Evolutionary conservation across 2,888 invertebrate genomes (phyloP).

Genomic region (Eurois occulta): DNA sequence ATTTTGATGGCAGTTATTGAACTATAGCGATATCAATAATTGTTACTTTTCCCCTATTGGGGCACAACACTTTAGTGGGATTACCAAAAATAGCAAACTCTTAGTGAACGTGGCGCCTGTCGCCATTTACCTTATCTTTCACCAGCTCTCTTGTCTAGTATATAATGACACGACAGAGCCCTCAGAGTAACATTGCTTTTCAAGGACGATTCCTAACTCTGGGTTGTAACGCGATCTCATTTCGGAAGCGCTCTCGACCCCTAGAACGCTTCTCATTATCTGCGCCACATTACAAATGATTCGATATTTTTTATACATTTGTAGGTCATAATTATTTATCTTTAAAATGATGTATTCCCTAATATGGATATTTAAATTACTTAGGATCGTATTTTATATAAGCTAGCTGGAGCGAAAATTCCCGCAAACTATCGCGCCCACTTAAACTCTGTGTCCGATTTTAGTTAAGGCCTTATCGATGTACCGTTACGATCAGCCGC

Average conservation of each 20-base stretch:
- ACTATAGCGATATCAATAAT: constrained; percentile 55
- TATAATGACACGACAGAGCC: constrained; percentile 49
- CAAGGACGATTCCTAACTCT: constrained; percentile 57
- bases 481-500: constrained; percentile 74
- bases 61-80: constrained; percentile 53
- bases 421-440: constrained; percentile 35
- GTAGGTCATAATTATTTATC: constrained; percentile 46
- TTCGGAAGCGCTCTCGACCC: constrained; percentile 63
- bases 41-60: constrained; percentile 65
- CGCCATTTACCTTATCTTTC: constrained; percentile 36
- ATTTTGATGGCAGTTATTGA: constrained; percentile 66
- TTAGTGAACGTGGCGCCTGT: constrained; percentile 30
- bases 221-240: constrained; percentile 78
- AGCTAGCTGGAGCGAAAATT: constrained; percentile 15
- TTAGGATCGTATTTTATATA: constrained; percentile 15
- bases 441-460: constrained; percentile 71
- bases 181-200: constrained; percentile 46
- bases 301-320: constrained; percentile 62
- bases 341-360: constrained; percentile 27
- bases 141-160: constrained; percentile 51
- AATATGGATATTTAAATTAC: constrained; percentile 23
- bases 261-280: constrained; percentile 58
- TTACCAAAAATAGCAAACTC: constrained; percentile 54
- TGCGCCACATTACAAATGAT: constrained; percentile 58
- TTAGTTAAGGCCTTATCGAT: constrained; percentile 69